Percentiles rank a stretch among this genome's conserved stretches.
Evolutionary conservation across 2,797 vertebrate genomes (phyloP).

Genomic region (Antrozous pallidus): DNA sequence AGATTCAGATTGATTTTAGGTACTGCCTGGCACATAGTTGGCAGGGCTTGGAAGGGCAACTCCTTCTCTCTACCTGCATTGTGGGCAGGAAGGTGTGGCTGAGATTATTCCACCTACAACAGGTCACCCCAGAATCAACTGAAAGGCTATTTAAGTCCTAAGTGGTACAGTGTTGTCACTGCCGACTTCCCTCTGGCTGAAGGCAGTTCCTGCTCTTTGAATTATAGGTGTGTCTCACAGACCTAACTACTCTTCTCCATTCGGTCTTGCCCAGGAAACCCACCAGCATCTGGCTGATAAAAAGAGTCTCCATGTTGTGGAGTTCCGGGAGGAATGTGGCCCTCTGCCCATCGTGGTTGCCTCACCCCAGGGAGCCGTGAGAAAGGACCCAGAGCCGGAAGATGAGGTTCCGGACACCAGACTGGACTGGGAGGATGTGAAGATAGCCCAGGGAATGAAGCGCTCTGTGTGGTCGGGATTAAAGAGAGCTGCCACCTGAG

Average conservation of each 20-base stretch:
- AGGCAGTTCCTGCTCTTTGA: background rate
- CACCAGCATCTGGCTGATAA: constrained; percentile 89
- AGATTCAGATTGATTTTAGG: background rate
- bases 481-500: constrained; percentile 87
- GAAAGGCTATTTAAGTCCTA: background rate
- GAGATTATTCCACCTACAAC: background rate
- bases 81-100: background rate
- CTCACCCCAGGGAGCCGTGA: constrained; percentile 78
- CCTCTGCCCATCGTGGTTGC: constrained; percentile 90
- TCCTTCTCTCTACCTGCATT: background rate
- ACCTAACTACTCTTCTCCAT: background rate
- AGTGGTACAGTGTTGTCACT: background rate
- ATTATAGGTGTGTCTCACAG: background rate
- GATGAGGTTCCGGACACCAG: constrained; percentile 86
- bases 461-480: constrained; percentile 87
- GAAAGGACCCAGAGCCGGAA: constrained; percentile 82
- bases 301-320: constrained; percentile 92
- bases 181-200: background rate
- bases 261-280: constrained; percentile 85
- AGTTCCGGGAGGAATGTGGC: constrained; percentile 89
- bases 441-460: constrained; percentile 85
- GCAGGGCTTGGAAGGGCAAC: background rate
- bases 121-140: background rate
- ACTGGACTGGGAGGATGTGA: constrained; percentile 91
- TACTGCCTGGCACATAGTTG: background rate